A percentile compares a stretch with the other conserved stretches of the same genome.
Evolutionary conservation across 2,113 vertebrate species (phyloP).

Genomic region (Callaeas wilsoni): DNA sequence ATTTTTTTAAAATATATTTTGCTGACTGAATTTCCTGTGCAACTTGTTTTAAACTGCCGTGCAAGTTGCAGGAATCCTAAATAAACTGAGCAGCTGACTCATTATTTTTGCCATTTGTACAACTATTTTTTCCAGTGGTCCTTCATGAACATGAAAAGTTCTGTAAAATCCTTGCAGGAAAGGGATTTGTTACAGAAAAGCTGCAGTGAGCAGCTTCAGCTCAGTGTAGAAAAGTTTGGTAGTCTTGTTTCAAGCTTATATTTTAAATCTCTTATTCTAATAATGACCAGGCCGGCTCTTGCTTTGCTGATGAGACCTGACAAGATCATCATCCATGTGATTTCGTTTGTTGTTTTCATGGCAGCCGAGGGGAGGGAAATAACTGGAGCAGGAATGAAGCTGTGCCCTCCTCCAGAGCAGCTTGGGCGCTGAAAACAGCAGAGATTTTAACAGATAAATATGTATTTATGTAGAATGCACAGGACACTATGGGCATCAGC

Average conservation of each 20-base stretch:
- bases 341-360: slow-evolving; percentile 35
- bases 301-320: slow-evolving; percentile 37
- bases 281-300: not conserved
- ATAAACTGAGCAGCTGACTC: not conserved
- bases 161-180: not conserved
- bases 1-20: not conserved
- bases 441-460: not conserved
- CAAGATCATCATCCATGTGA: slow-evolving; percentile 21
- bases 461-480: not conserved
- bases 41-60: not conserved
- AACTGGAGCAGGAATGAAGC: slow-evolving; percentile 54
- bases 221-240: not conserved
- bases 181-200: not conserved
- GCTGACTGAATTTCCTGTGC: not conserved
- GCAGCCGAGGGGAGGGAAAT: slow-evolving; percentile 51
- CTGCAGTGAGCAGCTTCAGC: not conserved
- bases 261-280: not conserved
- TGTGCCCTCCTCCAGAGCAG: not conserved
- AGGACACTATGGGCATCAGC: not conserved
- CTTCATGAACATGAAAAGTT: not conserved
- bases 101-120: not conserved
- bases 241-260: not conserved
- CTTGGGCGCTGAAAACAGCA: not conserved
- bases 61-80: not conserved
- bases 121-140: not conserved